Conservation (phyloP, 2,113 vertebrate species). For the Gambusia affinis region DNA sequence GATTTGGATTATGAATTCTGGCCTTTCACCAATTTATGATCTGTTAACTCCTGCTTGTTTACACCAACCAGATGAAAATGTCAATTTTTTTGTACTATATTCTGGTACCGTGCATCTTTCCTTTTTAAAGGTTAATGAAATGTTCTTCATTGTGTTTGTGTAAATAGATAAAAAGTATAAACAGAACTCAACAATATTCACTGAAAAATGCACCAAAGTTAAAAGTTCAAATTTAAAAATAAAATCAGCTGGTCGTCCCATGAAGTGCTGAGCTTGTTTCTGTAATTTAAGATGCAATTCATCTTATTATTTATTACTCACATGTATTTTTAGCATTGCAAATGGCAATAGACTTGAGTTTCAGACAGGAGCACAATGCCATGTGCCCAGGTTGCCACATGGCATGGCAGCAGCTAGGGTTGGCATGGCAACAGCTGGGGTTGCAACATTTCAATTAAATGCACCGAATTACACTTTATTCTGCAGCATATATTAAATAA, state of each 20-base stretch:
- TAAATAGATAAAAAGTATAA: no score
- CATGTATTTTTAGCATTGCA: not conserved
- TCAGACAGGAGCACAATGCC: not conserved
- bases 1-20: no score
- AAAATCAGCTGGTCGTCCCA: not conserved
- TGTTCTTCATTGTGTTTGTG: no score
- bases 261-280: not conserved
- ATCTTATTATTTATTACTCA: not conserved
- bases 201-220: not conserved
- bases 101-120: no score
- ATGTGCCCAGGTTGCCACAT: not conserved
- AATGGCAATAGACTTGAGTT: constrained; percentile 5
- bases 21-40: no score
- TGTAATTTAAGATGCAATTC: not conserved
- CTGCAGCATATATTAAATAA: not conserved
- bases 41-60: no score
- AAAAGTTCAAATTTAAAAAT: not conserved
- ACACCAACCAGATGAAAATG: no score
- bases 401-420: no score
- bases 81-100: no score
- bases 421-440: no score
- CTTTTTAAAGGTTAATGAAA: no score
- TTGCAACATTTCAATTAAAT: not conserved
- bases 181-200: not conserved
- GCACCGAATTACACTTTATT: not conserved